Base-by-base conservation (phyloP, 2,113 vertebrate species). In the Cynoglossus semilaevis region DNA sequence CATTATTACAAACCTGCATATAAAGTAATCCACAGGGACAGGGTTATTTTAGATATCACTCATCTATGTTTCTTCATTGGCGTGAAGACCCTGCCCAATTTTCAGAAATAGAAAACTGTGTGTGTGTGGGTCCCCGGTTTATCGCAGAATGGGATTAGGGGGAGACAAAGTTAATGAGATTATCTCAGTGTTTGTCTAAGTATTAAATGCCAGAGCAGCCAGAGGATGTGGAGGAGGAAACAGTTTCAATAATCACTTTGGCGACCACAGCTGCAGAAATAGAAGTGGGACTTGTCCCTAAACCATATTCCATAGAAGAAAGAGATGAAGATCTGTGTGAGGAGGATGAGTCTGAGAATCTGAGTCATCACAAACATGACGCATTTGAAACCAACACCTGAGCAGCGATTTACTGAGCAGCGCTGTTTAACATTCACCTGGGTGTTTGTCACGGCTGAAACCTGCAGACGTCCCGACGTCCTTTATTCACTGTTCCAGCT, bases 91-190 rank as follows among this genome's bases (percentile, higher is more conserved):
- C 22, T 29, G 3, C 2, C 2, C 6, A 29, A 38, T 7, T 48
- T 58, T 10, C 73, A 70, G 55, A 40, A 6, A 22, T 5, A 17
- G 12, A 50, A 47, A 41, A 44, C 19, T 34, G 35, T 35, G n/a
- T 16, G 19, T 35, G 12, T 15, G 3, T 0, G 36, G 48, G 34
- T 9, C 37, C 42, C 46, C 18, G n/a, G 15, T 19, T 43, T 58
- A 19, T 35, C 15, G 37, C 16, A 43, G 6, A 11, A 2, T 3
- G 29, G 37, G 15, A 34, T 59, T 47, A 41, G 12, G 9, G n/a
- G 34, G n/a, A 17, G 51, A 9, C 58, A 64, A 15, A 61, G 60
- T 61, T 76, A 74, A 80, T 67, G 7, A 57, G 70, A 77, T 80
- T 65, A 67, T 35, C 18, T 16, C 51, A 60, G 7, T 65, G 63